Base-by-base conservation (phyloP, 2,888 invertebrate species). In the Pristionchus entomophagus region DNA sequence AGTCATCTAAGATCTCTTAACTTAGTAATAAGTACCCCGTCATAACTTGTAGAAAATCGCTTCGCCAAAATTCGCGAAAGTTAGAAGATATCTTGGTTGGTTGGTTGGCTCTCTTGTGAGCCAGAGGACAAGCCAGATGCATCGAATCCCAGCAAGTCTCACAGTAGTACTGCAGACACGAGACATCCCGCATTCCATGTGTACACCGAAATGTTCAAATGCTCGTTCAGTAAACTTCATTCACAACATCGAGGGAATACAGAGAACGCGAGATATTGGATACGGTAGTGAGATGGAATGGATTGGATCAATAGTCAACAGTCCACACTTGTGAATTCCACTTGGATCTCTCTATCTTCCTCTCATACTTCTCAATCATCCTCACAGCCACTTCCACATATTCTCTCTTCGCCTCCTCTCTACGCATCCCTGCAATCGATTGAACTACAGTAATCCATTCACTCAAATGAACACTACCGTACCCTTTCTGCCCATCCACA, bases 101-200 rank as follows among this genome's bases (percentile, higher is more conserved):
- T 87, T 92, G 91, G 6, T 87, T 86, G 10, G 32, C 73, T 77
- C 89, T 88, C 45, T 84, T 86, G 80, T 86, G 78, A 59, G 77
- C 83, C 35, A 84, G 41, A 56, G 53, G 84, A 59, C 59, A 53
- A 1, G 59, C 38, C 45, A 41, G 35, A 80, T 89, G 89, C 77
- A 89, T 87, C 14, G 87, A 53, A 77, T 91, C 90, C 92, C 92
- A 92, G 87, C 92, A 92, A 19, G 78, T 86, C 85, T 92, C 91
- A 95, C 99, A 99, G 95, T 99, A 99, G 95, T 99, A 99, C 96
- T 99, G 99, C 94, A 99, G 96, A 94, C 99, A 99, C 91, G 98
- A 97, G 92, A 99, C 97, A 94, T 99, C 99, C 92, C 99, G 45
- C 41, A 77, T n/a, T n/a, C n/a, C n/a, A n/a, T n/a, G n/a, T n/a